A percentile compares a stretch with the other conserved stretches of the same genome.
Evolutionary conservation across 2,888 invertebrate species (phyloP).

Genomic region (Sarcophaga subvicina): DNA sequence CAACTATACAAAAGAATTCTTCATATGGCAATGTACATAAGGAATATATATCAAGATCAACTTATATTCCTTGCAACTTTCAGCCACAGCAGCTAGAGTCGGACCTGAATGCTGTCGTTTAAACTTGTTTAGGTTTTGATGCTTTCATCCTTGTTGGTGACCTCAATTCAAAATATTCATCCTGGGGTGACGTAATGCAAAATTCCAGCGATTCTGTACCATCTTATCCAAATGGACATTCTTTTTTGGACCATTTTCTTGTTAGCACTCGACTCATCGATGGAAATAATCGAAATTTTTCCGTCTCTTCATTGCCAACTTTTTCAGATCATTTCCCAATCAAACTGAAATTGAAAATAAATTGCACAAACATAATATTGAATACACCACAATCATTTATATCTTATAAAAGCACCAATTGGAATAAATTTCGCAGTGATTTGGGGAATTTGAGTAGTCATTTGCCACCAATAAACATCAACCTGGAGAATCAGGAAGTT

Average conservation of each 20-base stretch:
- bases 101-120: too few relatives aligned
- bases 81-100: too few relatives aligned
- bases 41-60: too few relatives aligned
- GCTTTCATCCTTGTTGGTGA: too few relatives aligned
- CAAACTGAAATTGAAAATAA: neutral
- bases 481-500: neutral
- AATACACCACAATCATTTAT: neutral
- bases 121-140: too few relatives aligned
- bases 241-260: neutral
- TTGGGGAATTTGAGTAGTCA: neutral
- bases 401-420: conserved; percentile 20
- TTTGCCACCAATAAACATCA: neutral
- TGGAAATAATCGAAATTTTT: neutral
- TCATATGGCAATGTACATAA: too few relatives aligned
- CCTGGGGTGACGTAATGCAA: too few relatives aligned
- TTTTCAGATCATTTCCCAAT: conserved; percentile 49
- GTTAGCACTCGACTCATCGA: neutral
- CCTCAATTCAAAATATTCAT: too few relatives aligned
- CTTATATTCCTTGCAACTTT: too few relatives aligned
- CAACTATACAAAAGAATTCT: too few relatives aligned
- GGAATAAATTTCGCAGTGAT: conserved; percentile 11
- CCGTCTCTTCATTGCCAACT: neutral
- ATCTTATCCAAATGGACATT: too few relatives aligned
- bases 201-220: too few relatives aligned
- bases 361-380: neutral